Evolutionary conservation across 2,888 invertebrate genomes (phyloP).

Genomic region (Tineola bisselliella): DNA sequence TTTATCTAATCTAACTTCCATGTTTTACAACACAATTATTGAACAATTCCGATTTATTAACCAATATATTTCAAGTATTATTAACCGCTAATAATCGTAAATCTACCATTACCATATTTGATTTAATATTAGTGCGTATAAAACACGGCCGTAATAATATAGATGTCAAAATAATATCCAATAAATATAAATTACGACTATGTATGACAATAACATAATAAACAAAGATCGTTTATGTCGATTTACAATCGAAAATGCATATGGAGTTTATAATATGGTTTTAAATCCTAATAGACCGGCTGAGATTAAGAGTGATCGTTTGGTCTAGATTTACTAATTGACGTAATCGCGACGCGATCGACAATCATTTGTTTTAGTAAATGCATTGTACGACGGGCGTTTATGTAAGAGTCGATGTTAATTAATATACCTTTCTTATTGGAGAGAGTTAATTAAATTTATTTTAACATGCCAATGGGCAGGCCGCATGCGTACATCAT

Average conservation of each 20-base stretch:
- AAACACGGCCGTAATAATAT: neutral
- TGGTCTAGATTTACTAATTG: conserved; percentile 25
- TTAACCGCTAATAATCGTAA: neutral
- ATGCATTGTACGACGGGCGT: conserved; percentile 4
- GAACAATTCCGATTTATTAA: neutral
- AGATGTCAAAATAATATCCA: conserved; percentile 3
- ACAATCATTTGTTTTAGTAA: conserved; percentile 20
- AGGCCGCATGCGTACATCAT: too few species aligned
- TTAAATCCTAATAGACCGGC: conserved; percentile 19
- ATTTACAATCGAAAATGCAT: neutral
- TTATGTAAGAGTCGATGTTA: conserved; percentile 2
- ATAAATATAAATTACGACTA: neutral
- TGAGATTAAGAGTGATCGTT: conserved; percentile 26
- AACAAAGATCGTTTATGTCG: neutral
- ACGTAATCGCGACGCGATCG: conserved; percentile 28
- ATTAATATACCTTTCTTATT: neutral
- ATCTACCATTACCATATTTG: neutral
- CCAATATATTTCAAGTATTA: neutral
- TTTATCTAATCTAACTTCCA: neutral
- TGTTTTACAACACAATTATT: neutral
- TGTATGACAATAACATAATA: neutral
- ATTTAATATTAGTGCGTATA: neutral
- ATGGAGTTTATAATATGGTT: neutral
- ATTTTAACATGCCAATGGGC: too few species aligned
- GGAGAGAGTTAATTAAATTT: too few species aligned